These are phyloP conservation scores for Heteromormyrus szaboi DNA, from an alignment of 2,797 vertebrate genomes.

Conservation along the genomic window DNA sequence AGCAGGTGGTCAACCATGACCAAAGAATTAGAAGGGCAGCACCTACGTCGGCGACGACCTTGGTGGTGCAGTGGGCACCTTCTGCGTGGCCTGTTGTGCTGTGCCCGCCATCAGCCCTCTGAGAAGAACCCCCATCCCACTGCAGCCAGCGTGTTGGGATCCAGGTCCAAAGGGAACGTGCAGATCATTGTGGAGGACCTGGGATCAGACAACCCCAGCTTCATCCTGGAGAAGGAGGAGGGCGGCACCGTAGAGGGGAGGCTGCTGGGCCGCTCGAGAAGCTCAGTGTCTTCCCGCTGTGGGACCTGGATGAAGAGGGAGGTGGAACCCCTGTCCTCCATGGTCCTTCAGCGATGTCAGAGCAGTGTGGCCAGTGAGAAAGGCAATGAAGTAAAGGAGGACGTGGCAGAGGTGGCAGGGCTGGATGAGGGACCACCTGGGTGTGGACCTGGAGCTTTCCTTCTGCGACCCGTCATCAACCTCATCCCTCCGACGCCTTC, in stretches of 20 bases:
- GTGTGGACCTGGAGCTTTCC: slow-evolving; percentile 25
- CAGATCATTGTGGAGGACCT: slow-evolving; percentile 58
- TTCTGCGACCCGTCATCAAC: slow-evolving; percentile 55
- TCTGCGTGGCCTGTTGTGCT: slow-evolving; percentile 45
- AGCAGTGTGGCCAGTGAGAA: slow-evolving; percentile 14
- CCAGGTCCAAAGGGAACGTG: slow-evolving; percentile 34
- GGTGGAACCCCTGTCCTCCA: slow-evolving; percentile 51
- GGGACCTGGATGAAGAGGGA: slow-evolving; percentile 46
- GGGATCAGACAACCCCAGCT: slow-evolving; percentile 57
- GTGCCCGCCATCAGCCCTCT: slow-evolving; percentile 41
- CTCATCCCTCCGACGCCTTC: slow-evolving; percentile 59
- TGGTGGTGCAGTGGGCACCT: slow-evolving; percentile 27
- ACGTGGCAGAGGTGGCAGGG: slow-evolving; percentile 36
- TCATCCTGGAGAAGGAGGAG: slow-evolving; percentile 38
- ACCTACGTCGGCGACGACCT: neutral
- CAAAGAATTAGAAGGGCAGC: neutral
- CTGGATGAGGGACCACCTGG: slow-evolving; percentile 18
- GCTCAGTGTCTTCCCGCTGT: slow-evolving; percentile 43
- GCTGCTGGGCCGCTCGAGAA: slow-evolving; percentile 36
- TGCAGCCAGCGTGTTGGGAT: slow-evolving; percentile 31
- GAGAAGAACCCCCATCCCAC: slow-evolving; percentile 32
- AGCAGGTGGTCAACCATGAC: neutral
- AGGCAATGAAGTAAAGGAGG: slow-evolving; percentile 6
- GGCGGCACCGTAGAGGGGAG: slow-evolving; percentile 13
- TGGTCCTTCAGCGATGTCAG: slow-evolving; percentile 36